Base-by-base conservation (phyloP, 1,140 invertebrate genomes). In the Musca domestica region DNA sequence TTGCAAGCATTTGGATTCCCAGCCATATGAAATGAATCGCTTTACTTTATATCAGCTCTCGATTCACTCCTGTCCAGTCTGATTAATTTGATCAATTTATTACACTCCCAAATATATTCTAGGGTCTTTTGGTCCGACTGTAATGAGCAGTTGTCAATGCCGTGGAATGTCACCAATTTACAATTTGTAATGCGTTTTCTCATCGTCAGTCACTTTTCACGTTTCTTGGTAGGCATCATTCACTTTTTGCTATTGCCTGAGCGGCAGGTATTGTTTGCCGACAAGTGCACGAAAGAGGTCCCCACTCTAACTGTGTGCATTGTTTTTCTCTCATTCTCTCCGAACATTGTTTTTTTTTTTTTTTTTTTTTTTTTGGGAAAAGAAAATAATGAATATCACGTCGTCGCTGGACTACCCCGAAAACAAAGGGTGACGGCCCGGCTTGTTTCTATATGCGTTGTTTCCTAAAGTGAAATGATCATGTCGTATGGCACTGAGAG, bases 81-180 rank as follows among this genome's bases (percentile, higher is more conserved):
- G 56, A 61, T 34, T 41, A 61, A 61, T 61, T 30, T 27, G 5
- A 2, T n/a, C 12, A 9, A 34, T 61, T 61, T 41, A 61, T 61
- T 12, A 61, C 12, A 41, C 2, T 41, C 10, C 12, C 10, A 5
- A 5, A 41, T 7, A 10, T 41, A 10, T 41, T 30, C 27, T 30
- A 30, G 3, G 3, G 9, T 30, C 27, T 30, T 30, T 30, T 9
- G 27, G 27, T 41, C 6, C 34, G 34, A 9, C 34, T 41, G 5
- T 41, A 5, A 5, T 41, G 34, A 10, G 12, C 34, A 41, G 34
- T 41, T 41, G 34, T 41, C 34, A 41, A 41, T 41, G 10, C 5
- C 4, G 4, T 41, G 34, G 34, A 41, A 41, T 41, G 34, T 41
- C 34, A 41, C 34, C 34, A 5, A 41, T 41, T 41, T 41, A 41